A percentile compares a stretch with the other conserved stretches of the same genome.
These are phyloP conservation scores for Platycheirus albimanus DNA, from an alignment of 2,888 invertebrate species.

Conservation along the genomic window DNA sequence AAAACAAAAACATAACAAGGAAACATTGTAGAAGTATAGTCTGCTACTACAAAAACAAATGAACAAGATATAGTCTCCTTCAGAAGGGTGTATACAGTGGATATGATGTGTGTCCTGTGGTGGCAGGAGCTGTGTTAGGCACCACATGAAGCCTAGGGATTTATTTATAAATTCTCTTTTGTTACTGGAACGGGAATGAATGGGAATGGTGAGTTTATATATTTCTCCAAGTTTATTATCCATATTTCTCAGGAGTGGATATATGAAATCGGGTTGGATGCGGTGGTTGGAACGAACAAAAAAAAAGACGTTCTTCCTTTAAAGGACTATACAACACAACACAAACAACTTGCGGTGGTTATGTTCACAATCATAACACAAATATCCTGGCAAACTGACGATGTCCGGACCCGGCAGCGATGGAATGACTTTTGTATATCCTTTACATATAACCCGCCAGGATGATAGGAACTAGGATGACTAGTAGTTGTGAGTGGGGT, in stretches of 20 bases:
- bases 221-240: constrained; percentile 40
- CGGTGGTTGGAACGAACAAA: constrained; percentile 2
- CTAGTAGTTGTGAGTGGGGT: constrained; percentile 3
- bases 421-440: constrained; percentile 44
- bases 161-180: constrained; percentile 55
- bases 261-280: not conserved
- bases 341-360: constrained; percentile 57
- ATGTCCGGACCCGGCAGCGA: constrained; percentile 40
- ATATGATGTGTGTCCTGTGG: not conserved
- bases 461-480: constrained; percentile 15
- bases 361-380: constrained; percentile 71
- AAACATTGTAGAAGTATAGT: constrained; percentile 4
- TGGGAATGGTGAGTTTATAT: constrained; percentile 5
- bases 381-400: constrained; percentile 66
- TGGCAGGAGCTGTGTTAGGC: constrained; percentile 27
- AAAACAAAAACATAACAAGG: constrained; percentile 35
- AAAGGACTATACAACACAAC: constrained; percentile 19
- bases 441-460: not conserved
- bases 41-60: constrained; percentile 23
- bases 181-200: not conserved
- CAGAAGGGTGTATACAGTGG: not conserved
- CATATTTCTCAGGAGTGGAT: constrained; percentile 43
- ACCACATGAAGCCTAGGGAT: constrained; percentile 62
- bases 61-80: constrained; percentile 37
- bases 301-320: constrained; percentile 22